Evolutionary conservation across 2,888 invertebrate genomes (phyloP), one percentile per base, ranked within the genome.

Genomic region (Plebejus argus): DNA sequence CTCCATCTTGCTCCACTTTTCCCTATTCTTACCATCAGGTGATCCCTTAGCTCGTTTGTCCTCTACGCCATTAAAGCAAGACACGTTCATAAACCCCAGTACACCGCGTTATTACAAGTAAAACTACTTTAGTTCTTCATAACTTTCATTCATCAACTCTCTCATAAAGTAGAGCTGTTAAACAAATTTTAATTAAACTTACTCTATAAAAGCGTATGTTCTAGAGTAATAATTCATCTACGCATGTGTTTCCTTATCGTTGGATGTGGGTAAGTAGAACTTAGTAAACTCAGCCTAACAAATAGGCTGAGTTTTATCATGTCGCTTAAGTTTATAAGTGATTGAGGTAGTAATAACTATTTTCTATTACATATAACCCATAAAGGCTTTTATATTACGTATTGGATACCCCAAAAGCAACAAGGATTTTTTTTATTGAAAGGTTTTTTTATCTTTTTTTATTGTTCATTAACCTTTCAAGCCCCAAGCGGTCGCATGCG

Each of bases 121-220:
- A 66, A 66, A 66, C 6, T 66, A 66, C 66, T 66, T 66, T 28
- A 66, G 28, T 66, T 66, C 28, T 28, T 66, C 66, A 66, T 66
- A 66, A 66, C 28, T 66, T 66, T 66, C 66, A 66, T 66, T 66
- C 66, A 66, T 66, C 66, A 66, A 66, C 66, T 28, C 66, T 33
- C 66, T 66, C 28, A 33, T 66, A 66, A 66, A 66, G 18, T 45
- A 3, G 45, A 71, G 15, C n/a, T 76, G 61, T 75, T 35, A 74
- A 45, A 49, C 74, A 75, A 78, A 78, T 49, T 75, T 77, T 78
- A 53, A 76, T 78, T 70, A 70, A 70, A 71, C 56, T 33, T 28
- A 39, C 70, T 15, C 76, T 56, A 33, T 28, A 33, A 66, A 66
- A 33, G 28, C 66, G 28, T 33, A 66, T 15, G 28, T 66, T 66